These are phyloP conservation scores for Cepaea hortensis DNA, from an alignment of 2,888 invertebrate genomes.

Conservation along the genomic window DNA sequence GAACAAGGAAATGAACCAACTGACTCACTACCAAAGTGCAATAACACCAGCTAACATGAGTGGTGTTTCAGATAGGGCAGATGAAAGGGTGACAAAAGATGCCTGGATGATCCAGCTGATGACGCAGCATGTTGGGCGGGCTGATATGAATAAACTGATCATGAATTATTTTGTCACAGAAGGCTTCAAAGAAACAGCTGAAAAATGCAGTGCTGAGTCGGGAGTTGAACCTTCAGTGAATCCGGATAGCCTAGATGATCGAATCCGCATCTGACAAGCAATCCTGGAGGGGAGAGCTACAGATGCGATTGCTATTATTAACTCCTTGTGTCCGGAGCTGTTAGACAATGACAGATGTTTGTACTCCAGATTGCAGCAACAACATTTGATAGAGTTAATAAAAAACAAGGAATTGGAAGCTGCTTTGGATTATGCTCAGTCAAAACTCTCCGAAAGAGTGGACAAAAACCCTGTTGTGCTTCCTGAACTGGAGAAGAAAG, in stretches of 20 bases:
- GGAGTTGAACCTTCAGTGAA: conserved; percentile 88
- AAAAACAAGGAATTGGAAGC: conserved; percentile 89
- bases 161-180: conserved; percentile 98
- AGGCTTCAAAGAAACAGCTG: conserved; percentile 90
- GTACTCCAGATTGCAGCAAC: conserved; percentile 96
- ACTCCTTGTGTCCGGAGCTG: conserved; percentile 94
- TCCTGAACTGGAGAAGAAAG: conserved; percentile 91
- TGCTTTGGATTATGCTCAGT: conserved; percentile 92
- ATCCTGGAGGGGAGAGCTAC: conserved; percentile 94
- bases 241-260: conserved; percentile 89
- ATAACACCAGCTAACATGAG: conserved; percentile 29
- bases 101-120: conserved; percentile 87
- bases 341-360: conserved; percentile 95
- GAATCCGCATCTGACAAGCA: conserved; percentile 86
- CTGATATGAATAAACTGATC: conserved; percentile 96
- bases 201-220: conserved; percentile 96
- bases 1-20: conserved; percentile 20
- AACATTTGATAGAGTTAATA: conserved; percentile 91
- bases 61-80: conserved; percentile 34
- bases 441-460: conserved; percentile 91
- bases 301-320: conserved; percentile 94
- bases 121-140: conserved; percentile 87
- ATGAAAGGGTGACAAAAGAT: conserved; percentile 73
- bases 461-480: conserved; percentile 82
- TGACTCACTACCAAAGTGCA: conserved; percentile 13